Conservation (phyloP, 2,888 invertebrate genomes). For the Napeogenes sylphis region DNA sequence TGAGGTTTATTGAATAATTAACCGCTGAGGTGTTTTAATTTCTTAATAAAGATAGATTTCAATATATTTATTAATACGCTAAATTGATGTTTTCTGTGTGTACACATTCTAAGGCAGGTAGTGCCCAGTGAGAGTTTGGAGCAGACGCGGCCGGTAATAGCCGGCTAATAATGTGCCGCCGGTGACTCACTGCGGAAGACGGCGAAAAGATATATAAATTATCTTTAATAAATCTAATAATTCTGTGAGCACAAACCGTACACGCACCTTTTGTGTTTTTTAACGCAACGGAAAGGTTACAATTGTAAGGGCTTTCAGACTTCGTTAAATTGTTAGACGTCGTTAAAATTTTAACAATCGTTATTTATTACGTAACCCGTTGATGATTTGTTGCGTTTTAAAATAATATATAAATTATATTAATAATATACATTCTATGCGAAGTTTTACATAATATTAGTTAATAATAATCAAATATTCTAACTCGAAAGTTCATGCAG, state of each 20-base stretch:
- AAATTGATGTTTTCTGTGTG: slow-evolving; percentile 15
- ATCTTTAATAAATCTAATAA: slow-evolving; percentile 52
- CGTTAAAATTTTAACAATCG: too few species aligned
- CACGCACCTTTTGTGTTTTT: slow-evolving; percentile 6
- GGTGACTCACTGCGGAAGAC: slow-evolving; percentile 58
- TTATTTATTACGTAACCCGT: too few species aligned
- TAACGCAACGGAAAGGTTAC: neutral
- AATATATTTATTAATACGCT: neutral
- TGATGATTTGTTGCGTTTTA: too few species aligned
- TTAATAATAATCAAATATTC: too few species aligned
- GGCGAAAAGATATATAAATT: slow-evolving; percentile 61
- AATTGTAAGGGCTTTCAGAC: neutral
- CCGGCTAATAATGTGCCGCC: slow-evolving; percentile 55
- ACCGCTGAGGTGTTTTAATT: neutral
- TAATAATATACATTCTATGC: too few species aligned
- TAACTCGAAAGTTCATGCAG: too few species aligned
- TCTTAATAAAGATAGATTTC: neutral
- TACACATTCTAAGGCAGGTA: slow-evolving; percentile 25
- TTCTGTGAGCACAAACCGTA: slow-evolving; percentile 28
- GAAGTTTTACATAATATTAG: too few species aligned
- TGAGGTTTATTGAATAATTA: too few species aligned
- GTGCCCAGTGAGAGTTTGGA: slow-evolving; percentile 27
- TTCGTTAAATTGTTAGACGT: too few species aligned
- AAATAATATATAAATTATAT: too few species aligned
- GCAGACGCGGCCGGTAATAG: slow-evolving; percentile 52